Conservation (phyloP, 2,113 vertebrate species). For the Malurus cyaneus region DNA sequence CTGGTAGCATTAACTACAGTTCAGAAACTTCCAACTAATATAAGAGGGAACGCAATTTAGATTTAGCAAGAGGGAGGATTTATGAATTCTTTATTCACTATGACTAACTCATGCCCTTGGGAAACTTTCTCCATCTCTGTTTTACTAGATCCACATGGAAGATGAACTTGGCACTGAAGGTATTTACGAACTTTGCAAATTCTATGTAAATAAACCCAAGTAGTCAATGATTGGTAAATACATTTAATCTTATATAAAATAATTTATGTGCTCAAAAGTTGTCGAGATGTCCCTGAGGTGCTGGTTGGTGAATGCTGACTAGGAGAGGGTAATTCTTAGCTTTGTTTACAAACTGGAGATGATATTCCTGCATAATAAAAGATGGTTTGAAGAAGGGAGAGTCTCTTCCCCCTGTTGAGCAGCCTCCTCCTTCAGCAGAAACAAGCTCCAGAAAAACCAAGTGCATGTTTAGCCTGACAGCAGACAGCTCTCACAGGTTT, state of each 20-base stretch:
- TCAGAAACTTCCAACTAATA: background rate
- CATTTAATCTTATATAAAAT: background rate
- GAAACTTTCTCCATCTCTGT: background rate
- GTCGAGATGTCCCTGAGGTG: background rate
- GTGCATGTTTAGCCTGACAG: background rate
- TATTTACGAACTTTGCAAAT: background rate
- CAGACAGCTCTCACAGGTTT: background rate
- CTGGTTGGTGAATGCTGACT: background rate
- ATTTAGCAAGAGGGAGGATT: background rate
- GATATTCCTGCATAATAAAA: background rate
- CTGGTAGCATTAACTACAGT: background rate
- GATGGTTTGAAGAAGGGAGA: background rate
- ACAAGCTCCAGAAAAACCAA: background rate
- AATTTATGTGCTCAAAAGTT: background rate
- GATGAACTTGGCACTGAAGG: background rate
- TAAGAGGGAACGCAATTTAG: background rate
- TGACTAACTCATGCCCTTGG: conserved; percentile 12
- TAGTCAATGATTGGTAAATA: background rate
- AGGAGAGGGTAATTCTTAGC: background rate
- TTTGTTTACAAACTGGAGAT: background rate
- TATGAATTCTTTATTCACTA: background rate
- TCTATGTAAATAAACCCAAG: background rate
- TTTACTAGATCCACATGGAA: background rate
- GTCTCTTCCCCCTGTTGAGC: background rate
- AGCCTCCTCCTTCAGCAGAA: background rate